Evolutionary conservation across 2,113 vertebrate species (phyloP), one percentile per base, ranked within the genome.

Genomic region (Triplophysa siluroides): DNA sequence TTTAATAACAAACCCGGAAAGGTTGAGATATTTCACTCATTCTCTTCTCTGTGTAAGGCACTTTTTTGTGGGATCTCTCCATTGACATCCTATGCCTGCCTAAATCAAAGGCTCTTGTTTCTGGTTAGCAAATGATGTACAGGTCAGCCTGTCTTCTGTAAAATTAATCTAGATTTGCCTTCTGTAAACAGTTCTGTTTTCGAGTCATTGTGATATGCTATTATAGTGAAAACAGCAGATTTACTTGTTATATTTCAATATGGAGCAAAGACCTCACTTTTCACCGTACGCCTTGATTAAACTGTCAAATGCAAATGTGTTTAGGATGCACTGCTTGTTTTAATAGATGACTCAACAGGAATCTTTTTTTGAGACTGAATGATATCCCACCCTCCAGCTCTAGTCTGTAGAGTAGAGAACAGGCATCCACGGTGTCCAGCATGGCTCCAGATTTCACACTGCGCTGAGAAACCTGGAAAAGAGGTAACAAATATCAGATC

Each of bases 351-450:
- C 26, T 19, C 3, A 29, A 26, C 45, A 26, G 21, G 16, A 50
- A 41, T 60, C 33, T 38, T 38, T 38, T 26, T 58, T 72, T 58
- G 9, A 72, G 50, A 72, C 62, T 7, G 52, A 11, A 29, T 33
- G 41, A 26, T 47, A 13, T n/a, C 86, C 90, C 88, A 98, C 98
- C 97, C 90, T 99, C 97, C 94, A 99, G 91, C 78, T 95, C 93
- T 81, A 99, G 93, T 66, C 98, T 93, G 89, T 90, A 96, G 8
- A 99, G 94, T 93, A 99, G 86, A 0, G 98, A 99, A 62, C 89
- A 88, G 84, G 86, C 90, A 65, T 99, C 95, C 1, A 99, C 94
- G 0, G 88, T 11, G 81, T 98, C 95, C 90, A 99, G 81, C 93
- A 98, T 96, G 23, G 88, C 83, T 14, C 93, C 95, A 0, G 89